Evolutionary conservation across 1,140 invertebrate genomes (phyloP).

Genomic region (Artemia franciscana): DNA sequence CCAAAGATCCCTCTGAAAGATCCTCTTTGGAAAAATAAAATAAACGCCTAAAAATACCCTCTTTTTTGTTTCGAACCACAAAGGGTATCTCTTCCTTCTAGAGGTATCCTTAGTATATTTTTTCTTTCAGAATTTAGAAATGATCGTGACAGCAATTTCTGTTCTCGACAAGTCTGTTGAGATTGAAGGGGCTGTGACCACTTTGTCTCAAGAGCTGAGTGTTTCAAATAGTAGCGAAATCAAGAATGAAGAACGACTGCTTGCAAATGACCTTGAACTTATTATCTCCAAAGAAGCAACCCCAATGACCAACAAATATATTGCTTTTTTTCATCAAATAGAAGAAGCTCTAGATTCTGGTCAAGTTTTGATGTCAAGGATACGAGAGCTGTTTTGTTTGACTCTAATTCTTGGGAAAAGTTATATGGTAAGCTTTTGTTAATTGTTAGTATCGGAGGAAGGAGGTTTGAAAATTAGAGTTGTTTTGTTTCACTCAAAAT

Average conservation of each 20-base stretch:
- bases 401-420: background rate
- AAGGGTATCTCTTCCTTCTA: too few species aligned
- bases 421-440: background rate
- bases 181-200: background rate
- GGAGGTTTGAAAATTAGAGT: too few species aligned
- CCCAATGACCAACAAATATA: background rate
- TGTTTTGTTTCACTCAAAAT: too few species aligned
- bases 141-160: background rate
- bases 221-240: background rate
- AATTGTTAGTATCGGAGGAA: too few species aligned
- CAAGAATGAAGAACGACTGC: background rate
- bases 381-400: background rate
- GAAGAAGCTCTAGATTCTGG: background rate
- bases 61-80: too few species aligned
- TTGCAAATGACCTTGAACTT: background rate
- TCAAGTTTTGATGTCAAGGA: background rate
- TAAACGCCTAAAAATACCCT: too few species aligned
- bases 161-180: background rate
- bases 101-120: too few species aligned
- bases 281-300: background rate
- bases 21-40: too few species aligned
- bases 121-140: background rate
- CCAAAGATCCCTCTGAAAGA: too few species aligned
- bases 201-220: background rate
- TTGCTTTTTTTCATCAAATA: background rate